These are phyloP conservation scores for Gymnothorax reevesii DNA, from an alignment of 2,797 vertebrate species.

Conservation along the genomic window DNA sequence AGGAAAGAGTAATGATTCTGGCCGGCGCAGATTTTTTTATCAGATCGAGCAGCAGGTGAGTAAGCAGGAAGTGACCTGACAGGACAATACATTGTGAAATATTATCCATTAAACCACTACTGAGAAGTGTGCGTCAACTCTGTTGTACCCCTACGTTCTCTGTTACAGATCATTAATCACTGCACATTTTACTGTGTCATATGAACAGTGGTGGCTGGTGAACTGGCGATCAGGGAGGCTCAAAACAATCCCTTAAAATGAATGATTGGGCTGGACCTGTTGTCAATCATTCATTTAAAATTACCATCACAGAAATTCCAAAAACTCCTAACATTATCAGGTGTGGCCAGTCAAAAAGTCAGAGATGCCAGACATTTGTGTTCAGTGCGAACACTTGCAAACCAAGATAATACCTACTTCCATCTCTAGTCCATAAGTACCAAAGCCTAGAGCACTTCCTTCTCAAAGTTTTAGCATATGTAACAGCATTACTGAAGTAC, in stretches of 20 bases:
- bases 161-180: too few relatives aligned
- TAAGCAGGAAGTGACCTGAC: slow-evolving; percentile 89
- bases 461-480: neutral
- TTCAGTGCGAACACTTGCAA: neutral
- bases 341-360: neutral
- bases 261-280: too few relatives aligned
- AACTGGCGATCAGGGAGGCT: too few relatives aligned
- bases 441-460: neutral
- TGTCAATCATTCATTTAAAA: too few relatives aligned
- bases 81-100: slow-evolving; percentile 77
- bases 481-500: neutral
- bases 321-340: too few relatives aligned
- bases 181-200: too few relatives aligned
- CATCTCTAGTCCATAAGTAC: neutral
- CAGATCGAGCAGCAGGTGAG: slow-evolving; percentile 81
- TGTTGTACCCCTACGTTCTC: slow-evolving; percentile 88
- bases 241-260: too few relatives aligned
- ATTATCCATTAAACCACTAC: slow-evolving; percentile 65
- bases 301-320: too few relatives aligned
- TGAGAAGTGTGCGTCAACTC: too few relatives aligned
- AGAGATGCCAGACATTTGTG: neutral
- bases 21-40: slow-evolving; percentile 82
- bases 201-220: too few relatives aligned
- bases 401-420: neutral
- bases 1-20: slow-evolving; percentile 85